These are phyloP conservation scores for Mobula hypostoma DNA, from an alignment of 2,113 vertebrate genomes.

Conservation along the genomic window DNA sequence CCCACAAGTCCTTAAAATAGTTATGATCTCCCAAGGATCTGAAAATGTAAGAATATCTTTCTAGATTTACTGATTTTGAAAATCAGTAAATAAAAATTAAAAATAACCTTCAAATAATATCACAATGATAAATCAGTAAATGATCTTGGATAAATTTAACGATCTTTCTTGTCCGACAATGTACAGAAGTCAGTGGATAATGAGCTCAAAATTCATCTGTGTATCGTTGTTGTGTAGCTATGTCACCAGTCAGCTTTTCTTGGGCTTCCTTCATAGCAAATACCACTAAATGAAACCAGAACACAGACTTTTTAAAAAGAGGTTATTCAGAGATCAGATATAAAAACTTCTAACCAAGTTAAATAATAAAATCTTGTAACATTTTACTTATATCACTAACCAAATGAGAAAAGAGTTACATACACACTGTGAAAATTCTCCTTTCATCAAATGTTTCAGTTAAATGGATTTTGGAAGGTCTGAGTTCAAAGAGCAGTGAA, in stretches of 20 bases:
- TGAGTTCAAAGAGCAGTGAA: neutral
- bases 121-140: neutral
- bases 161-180: neutral
- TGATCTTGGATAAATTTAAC: neutral
- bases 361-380: neutral
- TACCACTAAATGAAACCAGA: slow-evolving; percentile 65
- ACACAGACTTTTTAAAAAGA: neutral
- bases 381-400: neutral
- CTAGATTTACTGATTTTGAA: neutral
- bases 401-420: neutral
- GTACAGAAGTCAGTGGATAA: neutral
- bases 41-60: neutral
- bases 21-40: neutral
- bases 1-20: neutral
- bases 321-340: too few relatives aligned
- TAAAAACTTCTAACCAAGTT: neutral
- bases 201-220: slow-evolving; percentile 79
- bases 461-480: neutral
- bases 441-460: neutral
- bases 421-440: neutral
- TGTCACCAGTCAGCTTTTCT: slow-evolving; percentile 83
- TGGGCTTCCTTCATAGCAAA: slow-evolving; percentile 90
- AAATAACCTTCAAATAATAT: neutral
- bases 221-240: slow-evolving; percentile 67
- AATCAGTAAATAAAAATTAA: neutral